Conservation (phyloP, 2,888 invertebrate species). For the Pseudanteris insignis region DNA sequence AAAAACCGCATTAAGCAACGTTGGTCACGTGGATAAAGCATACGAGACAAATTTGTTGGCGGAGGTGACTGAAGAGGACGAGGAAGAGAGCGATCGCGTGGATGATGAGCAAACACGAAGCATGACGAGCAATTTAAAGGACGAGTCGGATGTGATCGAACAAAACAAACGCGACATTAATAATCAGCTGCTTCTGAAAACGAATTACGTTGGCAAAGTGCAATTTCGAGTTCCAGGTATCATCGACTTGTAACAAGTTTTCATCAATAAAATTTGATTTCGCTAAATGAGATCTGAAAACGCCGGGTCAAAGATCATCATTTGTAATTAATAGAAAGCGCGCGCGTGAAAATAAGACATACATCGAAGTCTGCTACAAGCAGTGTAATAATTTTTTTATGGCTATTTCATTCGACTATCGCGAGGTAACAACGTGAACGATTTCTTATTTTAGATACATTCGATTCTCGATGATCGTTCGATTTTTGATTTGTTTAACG, state of each 20-base stretch:
- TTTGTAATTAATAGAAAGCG: not conserved
- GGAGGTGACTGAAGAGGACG: slow-evolving; percentile 55
- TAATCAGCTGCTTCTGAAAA: slow-evolving; percentile 52
- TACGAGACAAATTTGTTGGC: slow-evolving; percentile 53
- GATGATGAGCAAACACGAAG: slow-evolving; percentile 1
- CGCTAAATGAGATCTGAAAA: slow-evolving; percentile 15
- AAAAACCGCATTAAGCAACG: slow-evolving; percentile 30
- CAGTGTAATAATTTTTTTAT: slow-evolving; percentile 27
- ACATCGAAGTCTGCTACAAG: slow-evolving; percentile 29
- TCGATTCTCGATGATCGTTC: too few relatives aligned
- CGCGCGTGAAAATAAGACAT: not conserved
- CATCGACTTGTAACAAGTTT: slow-evolving; percentile 54
- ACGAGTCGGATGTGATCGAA: slow-evolving; percentile 46
- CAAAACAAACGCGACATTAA: slow-evolving; percentile 31
- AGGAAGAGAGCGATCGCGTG: slow-evolving; percentile 43
- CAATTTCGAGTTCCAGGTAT: slow-evolving; percentile 58
- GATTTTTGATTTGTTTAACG: too few relatives aligned
- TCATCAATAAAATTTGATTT: slow-evolving; percentile 36
- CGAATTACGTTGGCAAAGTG: slow-evolving; percentile 56
- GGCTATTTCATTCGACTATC: slow-evolving; percentile 4
- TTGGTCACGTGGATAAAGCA: slow-evolving; percentile 46
- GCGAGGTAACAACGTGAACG: slow-evolving; percentile 13
- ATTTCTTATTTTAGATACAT: too few relatives aligned
- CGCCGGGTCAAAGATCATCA: not conserved
- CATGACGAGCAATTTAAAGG: slow-evolving; percentile 44